Base-by-base conservation (phyloP, 92 coral and sea anemone species). In the Palythoa grandiflora region DNA sequence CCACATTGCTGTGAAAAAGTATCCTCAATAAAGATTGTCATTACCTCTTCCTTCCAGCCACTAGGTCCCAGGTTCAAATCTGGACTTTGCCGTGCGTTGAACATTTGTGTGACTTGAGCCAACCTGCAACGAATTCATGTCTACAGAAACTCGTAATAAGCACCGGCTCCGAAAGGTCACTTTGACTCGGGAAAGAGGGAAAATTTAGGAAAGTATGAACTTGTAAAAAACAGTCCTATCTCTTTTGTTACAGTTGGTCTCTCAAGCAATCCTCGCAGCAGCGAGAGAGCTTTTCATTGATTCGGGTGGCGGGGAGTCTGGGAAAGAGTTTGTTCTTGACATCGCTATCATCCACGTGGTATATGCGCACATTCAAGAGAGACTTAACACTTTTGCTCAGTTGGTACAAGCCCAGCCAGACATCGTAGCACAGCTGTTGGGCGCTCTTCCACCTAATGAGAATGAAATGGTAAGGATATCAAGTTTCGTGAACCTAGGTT, bases 291-390 rank as follows among this genome's bases (percentile, higher is more conserved):
- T 61, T 61, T n/a, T 61, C 17, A n/a, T 61, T 28, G 68, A n/a
- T 3, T 57, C 65, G 65, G 65, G 65, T 57, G 19, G 17, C n/a
- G 65, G 0, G 15, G 65, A 11, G 19, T 16, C 68, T 16, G 28
- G 68, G 9, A 21, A 61, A 16, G 68, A 14, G 4, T 13, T 54
- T 54, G 12, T 5, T 54, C 16, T 54, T 54, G 60, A 87, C 83
- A 72, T 94, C 72, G 85, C 94, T 19, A 37, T 88, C 19, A 85
- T 94, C 71, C 93, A 94, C 54, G 92, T 90, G 52, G 94, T 74
- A 8, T 76, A 87, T 63, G 91, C 87, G 16, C 91, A 66, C 75
- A 90, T 94, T 47, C 89, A 94, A 65, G 77, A 89, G 60, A 90
- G 96, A 5, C 78, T 94, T 47, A 73, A 85, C 68, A 83, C 86